A percentile compares a stretch with the other conserved stretches of the same genome.
Conservation (phyloP, 2,888 invertebrate species). For the Nemoura dubitans region DNA sequence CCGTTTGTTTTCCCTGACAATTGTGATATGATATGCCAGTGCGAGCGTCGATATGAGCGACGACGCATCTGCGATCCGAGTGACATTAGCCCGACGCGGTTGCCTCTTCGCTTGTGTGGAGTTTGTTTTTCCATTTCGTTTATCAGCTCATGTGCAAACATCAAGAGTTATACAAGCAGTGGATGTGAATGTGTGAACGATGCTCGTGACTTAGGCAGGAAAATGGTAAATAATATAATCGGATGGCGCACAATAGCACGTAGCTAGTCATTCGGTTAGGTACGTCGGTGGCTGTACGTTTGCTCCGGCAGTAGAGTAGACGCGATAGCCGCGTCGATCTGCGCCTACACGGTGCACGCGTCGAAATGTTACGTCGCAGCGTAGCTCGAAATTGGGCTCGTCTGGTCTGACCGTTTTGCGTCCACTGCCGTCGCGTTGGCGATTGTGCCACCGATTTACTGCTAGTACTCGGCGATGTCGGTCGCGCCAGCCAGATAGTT, state of each 20-base stretch:
- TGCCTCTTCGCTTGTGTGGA: not conserved
- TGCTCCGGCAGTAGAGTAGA: not conserved
- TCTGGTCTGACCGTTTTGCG: not conserved
- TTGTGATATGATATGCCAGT: not conserved
- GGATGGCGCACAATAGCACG: not conserved
- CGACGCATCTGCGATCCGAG: not conserved
- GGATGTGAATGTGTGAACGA: not conserved
- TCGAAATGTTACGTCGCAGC: not conserved
- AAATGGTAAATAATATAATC: not conserved
- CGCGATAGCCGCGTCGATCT: not conserved
- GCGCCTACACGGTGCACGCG: not conserved
- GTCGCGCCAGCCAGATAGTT: not conserved
- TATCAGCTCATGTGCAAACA: not conserved
- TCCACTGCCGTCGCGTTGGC: not conserved
- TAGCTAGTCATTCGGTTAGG: not conserved
- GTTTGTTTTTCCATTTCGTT: conserved; percentile 1
- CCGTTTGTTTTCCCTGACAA: not conserved
- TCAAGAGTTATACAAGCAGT: not conserved
- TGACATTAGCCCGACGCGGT: not conserved
- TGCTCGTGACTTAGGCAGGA: not conserved
- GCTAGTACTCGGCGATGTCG: not conserved
- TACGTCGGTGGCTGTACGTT: not conserved
- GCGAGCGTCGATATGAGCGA: not conserved
- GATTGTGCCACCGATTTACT: not conserved
- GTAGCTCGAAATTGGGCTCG: not conserved